These are phyloP conservation scores for Styela clava DNA, from an alignment of 23 tunicate genomes.

Conservation along the genomic window DNA sequence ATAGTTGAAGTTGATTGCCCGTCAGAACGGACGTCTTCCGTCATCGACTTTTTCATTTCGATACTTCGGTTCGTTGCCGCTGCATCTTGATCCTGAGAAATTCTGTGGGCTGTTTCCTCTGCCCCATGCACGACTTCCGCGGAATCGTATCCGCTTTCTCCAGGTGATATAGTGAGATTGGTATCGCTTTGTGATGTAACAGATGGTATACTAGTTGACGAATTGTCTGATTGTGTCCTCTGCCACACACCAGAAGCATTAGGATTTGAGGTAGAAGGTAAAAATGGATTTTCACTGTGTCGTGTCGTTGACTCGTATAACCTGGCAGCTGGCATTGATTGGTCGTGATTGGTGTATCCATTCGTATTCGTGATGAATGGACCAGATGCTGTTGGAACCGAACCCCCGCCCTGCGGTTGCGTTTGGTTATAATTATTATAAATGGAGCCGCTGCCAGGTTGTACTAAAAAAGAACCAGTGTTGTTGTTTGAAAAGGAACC, in stretches of 20 bases:
- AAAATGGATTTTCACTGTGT: background rate
- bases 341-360: background rate
- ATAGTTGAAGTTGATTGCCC: background rate
- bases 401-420: background rate
- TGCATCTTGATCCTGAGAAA: background rate
- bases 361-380: background rate
- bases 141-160: conserved; percentile 90
- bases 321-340: background rate
- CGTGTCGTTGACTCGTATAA: background rate
- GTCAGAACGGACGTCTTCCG: no score
- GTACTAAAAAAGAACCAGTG: conserved; percentile 74
- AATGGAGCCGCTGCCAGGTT: conserved; percentile 67
- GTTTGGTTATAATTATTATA: background rate
- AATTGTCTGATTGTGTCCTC: background rate
- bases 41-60: background rate
- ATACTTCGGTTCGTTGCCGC: background rate
- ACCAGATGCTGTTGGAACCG: background rate
- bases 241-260: background rate
- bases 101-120: background rate
- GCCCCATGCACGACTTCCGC: conserved; percentile 36
- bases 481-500: background rate
- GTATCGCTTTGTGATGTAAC: conserved; percentile 23
- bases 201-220: background rate
- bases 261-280: background rate
- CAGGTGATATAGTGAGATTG: conserved; percentile 77